Evolutionary conservation across 1,140 invertebrate genomes (phyloP).

Genomic region (Camponotus pennsylvanicus): DNA sequence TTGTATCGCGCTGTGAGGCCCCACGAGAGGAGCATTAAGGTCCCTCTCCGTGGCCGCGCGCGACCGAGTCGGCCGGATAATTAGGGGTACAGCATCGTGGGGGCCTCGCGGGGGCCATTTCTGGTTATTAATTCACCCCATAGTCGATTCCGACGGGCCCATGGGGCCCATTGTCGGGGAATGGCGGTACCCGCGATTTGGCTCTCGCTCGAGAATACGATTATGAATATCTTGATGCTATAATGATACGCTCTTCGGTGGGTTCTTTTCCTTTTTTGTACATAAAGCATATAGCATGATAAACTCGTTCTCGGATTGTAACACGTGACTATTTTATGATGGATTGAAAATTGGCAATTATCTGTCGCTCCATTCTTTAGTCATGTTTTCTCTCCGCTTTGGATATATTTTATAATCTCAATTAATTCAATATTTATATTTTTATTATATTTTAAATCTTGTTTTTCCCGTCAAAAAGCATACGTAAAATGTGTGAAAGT

Average conservation of each 20-base stretch:
- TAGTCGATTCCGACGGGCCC: constrained; percentile 58
- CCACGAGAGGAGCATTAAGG: constrained; percentile 71
- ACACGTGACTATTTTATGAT: constrained; percentile 13
- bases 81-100: constrained; percentile 72
- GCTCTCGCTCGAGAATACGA: constrained; percentile 62
- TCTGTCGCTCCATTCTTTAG: neutral
- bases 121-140: constrained; percentile 75
- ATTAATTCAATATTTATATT: neutral
- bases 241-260: constrained; percentile 53
- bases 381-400: neutral
- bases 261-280: constrained; percentile 7
- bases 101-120: constrained; percentile 66
- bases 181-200: constrained; percentile 55
- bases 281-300: constrained; percentile 20
- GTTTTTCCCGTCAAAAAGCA: too few relatives aligned
- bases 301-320: neutral
- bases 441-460: neutral
- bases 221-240: constrained; percentile 65
- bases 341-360: constrained; percentile 20
- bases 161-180: constrained; percentile 61
- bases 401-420: neutral
- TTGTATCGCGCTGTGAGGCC: constrained; percentile 69
- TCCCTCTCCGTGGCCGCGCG: constrained; percentile 55
- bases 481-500: too few relatives aligned
- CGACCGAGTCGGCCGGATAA: constrained; percentile 68